A percentile compares a stretch with the other conserved stretches of the same genome.
phyloP scores from a whole-genome alignment of 2,888 invertebrate species.

The Arctia plantaginis region DNA sequence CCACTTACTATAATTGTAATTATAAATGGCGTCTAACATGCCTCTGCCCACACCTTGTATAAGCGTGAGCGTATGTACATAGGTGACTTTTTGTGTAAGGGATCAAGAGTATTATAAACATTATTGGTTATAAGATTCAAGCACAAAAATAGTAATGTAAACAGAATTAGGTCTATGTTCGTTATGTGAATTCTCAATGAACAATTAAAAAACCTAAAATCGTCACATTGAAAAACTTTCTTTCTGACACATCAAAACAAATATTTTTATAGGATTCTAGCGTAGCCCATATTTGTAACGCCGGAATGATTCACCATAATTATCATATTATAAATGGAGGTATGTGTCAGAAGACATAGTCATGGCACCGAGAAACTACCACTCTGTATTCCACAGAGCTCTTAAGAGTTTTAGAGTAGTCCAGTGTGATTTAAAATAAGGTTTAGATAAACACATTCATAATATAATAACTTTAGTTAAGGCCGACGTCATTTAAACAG shows the following conservation, averaged over 20 bases:
- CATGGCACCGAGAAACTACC: background rate
- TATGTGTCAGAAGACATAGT: constrained; percentile 1
- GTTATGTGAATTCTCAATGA: background rate
- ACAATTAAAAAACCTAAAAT: background rate
- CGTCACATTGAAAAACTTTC: background rate
- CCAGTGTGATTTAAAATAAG: background rate
- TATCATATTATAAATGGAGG: background rate
- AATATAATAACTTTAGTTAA: background rate
- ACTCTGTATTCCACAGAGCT: background rate
- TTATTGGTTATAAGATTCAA: too few species aligned
- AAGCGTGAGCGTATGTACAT: too few species aligned
- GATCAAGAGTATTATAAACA: too few species aligned
- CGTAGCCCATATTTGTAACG: background rate
- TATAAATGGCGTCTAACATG: too few species aligned
- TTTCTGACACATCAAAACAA: background rate
- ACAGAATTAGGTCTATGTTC: too few species aligned
- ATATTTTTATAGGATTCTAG: background rate
- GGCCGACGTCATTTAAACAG: too few species aligned
- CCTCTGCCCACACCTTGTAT: too few species aligned
- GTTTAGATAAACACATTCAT: background rate
- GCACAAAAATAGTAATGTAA: too few species aligned
- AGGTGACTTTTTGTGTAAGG: too few species aligned
- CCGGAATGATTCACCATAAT: background rate
- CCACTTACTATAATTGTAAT: too few species aligned
- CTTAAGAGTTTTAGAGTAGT: background rate